These are phyloP conservation scores for Chelidonichthys spinosus DNA, from an alignment of 2,797 vertebrate genomes.

Conservation along the genomic window DNA sequence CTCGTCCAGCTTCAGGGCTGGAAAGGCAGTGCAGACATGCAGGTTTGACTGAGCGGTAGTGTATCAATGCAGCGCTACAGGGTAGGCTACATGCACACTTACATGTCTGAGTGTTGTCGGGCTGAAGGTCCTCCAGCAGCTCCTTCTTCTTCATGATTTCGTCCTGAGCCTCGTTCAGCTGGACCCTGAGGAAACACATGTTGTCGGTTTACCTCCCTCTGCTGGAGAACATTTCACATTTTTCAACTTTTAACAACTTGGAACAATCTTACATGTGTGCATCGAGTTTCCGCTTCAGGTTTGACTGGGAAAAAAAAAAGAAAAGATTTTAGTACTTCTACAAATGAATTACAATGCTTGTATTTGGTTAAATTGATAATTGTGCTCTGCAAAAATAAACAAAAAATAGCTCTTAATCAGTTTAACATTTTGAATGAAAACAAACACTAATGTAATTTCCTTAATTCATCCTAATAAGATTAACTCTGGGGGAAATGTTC, in stretches of 20 bases:
- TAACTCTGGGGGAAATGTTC: slow-evolving; percentile 9
- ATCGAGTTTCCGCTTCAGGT: slow-evolving; percentile 94
- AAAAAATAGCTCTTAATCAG: not conserved
- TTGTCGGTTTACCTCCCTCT: slow-evolving; percentile 12
- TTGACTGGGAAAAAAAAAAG: slow-evolving; percentile 83
- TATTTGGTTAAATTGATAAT: not conserved
- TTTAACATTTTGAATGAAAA: slow-evolving; percentile 17
- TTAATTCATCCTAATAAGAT: slow-evolving; percentile 2
- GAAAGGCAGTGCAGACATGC: not conserved
- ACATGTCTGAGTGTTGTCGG: slow-evolving; percentile 92
- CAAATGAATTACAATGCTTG: too few species aligned
- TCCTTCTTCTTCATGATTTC: slow-evolving; percentile 98
- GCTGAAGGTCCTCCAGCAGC: slow-evolving; percentile 94
- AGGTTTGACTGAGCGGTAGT: not conserved
- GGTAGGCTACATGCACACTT: slow-evolving; percentile 32
- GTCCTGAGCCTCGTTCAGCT: slow-evolving; percentile 95
- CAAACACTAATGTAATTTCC: not conserved
- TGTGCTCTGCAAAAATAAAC: not conserved
- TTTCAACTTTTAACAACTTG: not conserved
- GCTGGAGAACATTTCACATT: slow-evolving; percentile 8
- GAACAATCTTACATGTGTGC: slow-evolving; percentile 92
- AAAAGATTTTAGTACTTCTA: not conserved
- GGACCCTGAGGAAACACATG: slow-evolving; percentile 85
- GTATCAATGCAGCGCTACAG: not conserved
- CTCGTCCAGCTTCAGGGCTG: slow-evolving; percentile 92